phyloP scores from a whole-genome alignment of 2,113 vertebrate genomes.

The Stigmatopora argus region DNA sequence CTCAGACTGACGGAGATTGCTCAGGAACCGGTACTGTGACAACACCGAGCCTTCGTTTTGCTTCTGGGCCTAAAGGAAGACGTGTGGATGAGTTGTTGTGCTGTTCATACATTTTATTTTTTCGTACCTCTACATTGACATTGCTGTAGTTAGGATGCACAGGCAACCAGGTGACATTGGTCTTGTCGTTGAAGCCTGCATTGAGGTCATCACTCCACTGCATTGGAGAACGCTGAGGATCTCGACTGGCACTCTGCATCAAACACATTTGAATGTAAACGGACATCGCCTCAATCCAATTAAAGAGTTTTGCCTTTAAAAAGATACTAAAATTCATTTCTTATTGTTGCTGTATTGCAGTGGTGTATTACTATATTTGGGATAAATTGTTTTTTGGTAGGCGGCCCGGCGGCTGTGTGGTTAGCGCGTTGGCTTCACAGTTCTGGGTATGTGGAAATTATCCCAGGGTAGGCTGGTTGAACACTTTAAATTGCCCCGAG shows the following conservation, averaged over 20 bases:
- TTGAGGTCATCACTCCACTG: slow-evolving; percentile 80
- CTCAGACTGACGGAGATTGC: slow-evolving; percentile 67
- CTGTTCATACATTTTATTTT: not conserved
- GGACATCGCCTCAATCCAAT: not conserved
- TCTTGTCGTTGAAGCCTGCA: slow-evolving; percentile 81
- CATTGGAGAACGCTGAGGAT: slow-evolving; percentile 86
- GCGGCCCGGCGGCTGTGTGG: no score
- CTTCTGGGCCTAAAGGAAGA: slow-evolving; percentile 73
- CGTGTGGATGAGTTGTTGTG: not conserved
- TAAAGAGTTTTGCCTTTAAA: not conserved
- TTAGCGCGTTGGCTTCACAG: no score
- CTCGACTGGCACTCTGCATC: slow-evolving; percentile 66
- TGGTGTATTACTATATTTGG: no score
- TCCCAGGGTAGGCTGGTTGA: no score
- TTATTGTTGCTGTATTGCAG: not conserved
- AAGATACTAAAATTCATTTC: not conserved
- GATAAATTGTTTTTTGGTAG: no score
- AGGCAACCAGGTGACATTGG: slow-evolving; percentile 80
- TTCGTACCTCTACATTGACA: slow-evolving; percentile 81
- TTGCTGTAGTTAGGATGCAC: slow-evolving; percentile 71
- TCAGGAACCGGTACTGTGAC: slow-evolving; percentile 78
- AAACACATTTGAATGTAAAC: not conserved
- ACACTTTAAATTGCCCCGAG: no score
- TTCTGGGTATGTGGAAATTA: no score
- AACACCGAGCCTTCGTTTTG: slow-evolving; percentile 67